phyloP scores from a whole-genome alignment of 1,140 invertebrate genomes.

The Drosophila ananassae region DNA sequence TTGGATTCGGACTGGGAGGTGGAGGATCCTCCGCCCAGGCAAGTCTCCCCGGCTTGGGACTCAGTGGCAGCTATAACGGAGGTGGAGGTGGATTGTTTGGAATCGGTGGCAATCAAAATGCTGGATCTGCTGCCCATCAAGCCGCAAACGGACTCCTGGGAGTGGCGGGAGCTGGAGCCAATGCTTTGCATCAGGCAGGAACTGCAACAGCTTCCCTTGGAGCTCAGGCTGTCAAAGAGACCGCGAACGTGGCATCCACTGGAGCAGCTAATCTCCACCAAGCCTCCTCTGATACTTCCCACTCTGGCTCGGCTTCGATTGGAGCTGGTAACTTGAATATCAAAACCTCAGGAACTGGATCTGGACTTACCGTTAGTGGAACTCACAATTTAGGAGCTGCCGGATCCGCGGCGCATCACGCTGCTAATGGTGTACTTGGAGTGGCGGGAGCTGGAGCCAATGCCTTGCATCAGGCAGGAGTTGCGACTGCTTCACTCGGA shows the following conservation, averaged over 20 bases:
- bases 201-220: background rate
- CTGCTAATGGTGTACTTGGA: background rate
- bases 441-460: conserved; percentile 1
- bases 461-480: conserved; percentile 2
- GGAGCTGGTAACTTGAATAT: conserved; percentile 2
- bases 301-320: background rate
- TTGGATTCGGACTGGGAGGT: conserved; percentile 23
- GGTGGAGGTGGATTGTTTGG: conserved; percentile 10
- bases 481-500: background rate
- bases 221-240: background rate
- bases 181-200: background rate
- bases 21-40: conserved; percentile 9
- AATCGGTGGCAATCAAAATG: conserved; percentile 4
- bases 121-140: conserved; percentile 2
- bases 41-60: conserved; percentile 11
- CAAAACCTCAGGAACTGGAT: background rate
- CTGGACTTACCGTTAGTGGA: background rate
- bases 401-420: background rate
- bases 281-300: background rate
- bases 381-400: background rate
- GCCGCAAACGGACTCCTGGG: conserved; percentile 14
- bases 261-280: background rate
- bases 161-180: conserved; percentile 1
- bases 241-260: background rate
- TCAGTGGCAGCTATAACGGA: conserved; percentile 18